These are phyloP conservation scores for Lissocephala sabroskyi DNA, from an alignment of 2,888 invertebrate genomes.

Conservation along the genomic window DNA sequence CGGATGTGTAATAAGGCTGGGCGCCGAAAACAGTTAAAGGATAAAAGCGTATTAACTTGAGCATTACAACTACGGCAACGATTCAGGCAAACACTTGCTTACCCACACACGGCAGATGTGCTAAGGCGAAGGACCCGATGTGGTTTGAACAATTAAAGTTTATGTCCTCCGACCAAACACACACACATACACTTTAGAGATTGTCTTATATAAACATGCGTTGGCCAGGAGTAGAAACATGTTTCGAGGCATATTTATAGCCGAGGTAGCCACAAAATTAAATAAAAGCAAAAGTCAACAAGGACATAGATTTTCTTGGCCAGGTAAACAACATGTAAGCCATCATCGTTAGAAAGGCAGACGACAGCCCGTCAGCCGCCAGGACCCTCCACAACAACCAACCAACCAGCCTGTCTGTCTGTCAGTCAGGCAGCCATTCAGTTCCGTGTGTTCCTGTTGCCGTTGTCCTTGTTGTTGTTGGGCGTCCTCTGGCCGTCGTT, in stretches of 20 bases:
- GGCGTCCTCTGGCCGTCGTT: conserved; percentile 5
- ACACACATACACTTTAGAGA: conserved; percentile 1
- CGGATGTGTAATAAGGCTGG: conserved; percentile 17
- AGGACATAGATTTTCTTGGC: conserved; percentile 60
- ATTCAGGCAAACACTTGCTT: conserved; percentile 20
- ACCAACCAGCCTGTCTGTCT: neutral
- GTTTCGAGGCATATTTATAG: conserved; percentile 48
- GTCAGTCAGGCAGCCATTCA: conserved; percentile 18
- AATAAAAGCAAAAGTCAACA: conserved; percentile 62
- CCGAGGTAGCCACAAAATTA: conserved; percentile 55
- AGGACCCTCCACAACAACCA: too few species aligned
- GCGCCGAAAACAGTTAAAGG: conserved; percentile 60
- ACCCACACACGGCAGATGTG: conserved; percentile 19
- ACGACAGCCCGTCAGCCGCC: too few species aligned
- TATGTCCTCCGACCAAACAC: conserved; percentile 40
- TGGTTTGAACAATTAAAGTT: conserved; percentile 65
- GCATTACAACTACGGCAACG: conserved; percentile 48
- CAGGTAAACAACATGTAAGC: conserved; percentile 58
- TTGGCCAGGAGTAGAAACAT: neutral
- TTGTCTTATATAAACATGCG: conserved; percentile 1
- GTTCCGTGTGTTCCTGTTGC: too few species aligned
- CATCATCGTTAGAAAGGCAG: conserved; percentile 43
- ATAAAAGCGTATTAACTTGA: conserved; percentile 64
- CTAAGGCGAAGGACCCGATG: conserved; percentile 39
- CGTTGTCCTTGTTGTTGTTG: neutral